Base-by-base conservation (phyloP, 2,113 vertebrate species). In the Ahaetulla prasina region DNA sequence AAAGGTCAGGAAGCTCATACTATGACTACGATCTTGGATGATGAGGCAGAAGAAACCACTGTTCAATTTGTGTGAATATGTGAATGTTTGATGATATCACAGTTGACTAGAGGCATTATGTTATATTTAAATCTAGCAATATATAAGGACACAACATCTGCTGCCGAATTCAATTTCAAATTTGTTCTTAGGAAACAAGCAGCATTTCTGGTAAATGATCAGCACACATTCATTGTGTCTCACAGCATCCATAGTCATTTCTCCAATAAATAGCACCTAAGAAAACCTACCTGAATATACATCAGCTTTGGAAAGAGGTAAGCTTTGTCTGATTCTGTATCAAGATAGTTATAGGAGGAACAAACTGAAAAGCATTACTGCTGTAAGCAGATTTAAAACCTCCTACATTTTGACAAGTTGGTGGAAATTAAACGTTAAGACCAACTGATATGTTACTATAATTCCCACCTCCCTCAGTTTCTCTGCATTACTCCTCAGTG, bases 311-410 rank as follows among this genome's bases (percentile, higher is more conserved):
- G 74, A 89, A 89, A 89, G 27, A 84, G 53, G 57, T 89, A 54
- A 85, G 57, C 68, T 53, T 85, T 89, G 89, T 80, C 86, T 92
- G 91, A 88, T 88, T 35, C n/a, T 92, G 39, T 92, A 84, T 89
- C 87, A 89, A 89, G 87, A 84, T 85, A 89, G 84, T 60, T 89
- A 57, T 53, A 87, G 90, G 93, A 93, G n/a, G 43, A 93, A n/a
- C 12, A 91, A 1, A 30, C 2, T 90, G 9, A 88, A n/a, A 45
- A 85, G 35, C 57, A 57, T 52, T 53, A 47, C 25, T 91, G 8
- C 16, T 6, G 11, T 53, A 68, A 89, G n/a, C 12, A 35, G 50
- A 5, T 89, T 94, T 88, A 90, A 54, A 84, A 85, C 55, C 35
- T 47, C 5, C 4, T 91, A 39, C 39, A 94, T 92, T 91, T 89